phyloP scores from a whole-genome alignment of 2,888 invertebrate species.

The Didymodactylos carnosus region DNA sequence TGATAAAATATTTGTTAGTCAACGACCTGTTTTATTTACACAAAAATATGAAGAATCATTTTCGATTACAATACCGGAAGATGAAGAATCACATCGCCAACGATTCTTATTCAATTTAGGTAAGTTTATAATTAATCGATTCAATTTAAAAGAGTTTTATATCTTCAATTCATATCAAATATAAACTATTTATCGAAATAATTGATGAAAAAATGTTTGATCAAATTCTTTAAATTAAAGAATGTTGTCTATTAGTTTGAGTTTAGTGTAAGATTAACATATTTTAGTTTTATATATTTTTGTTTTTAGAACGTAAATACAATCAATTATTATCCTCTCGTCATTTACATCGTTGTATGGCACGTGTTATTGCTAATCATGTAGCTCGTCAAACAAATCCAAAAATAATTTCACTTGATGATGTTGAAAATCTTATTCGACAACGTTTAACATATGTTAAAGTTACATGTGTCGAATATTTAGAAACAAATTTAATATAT shows the following conservation, averaged over 20 bases:
- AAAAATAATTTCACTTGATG: slow-evolving; percentile 8
- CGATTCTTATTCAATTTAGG: slow-evolving; percentile 2
- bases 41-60: slow-evolving; percentile 14
- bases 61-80: slow-evolving; percentile 10
- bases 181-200: no score
- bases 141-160: no score
- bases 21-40: slow-evolving; percentile 9
- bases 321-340: slow-evolving; percentile 12
- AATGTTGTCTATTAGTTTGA: no score
- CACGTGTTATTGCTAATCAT: slow-evolving; percentile 12
- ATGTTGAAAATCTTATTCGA: slow-evolving; percentile 12
- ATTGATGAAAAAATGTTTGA: no score
- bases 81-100: slow-evolving; percentile 12
- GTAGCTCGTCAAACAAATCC: slow-evolving; percentile 8
- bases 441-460: slow-evolving; percentile 8
- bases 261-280: no score
- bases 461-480: slow-evolving; percentile 12
- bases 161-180: no score
- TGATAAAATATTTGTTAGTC: slow-evolving; percentile 12
- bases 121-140: no score
- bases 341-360: slow-evolving; percentile 12
- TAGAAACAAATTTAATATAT: slow-evolving; percentile 10
- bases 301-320: slow-evolving; percentile 12
- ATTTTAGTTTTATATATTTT: no score
- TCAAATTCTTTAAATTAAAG: no score